Evolutionary conservation across 2,888 invertebrate species (phyloP).

Genomic region (Drosophila imparisetae): DNA sequence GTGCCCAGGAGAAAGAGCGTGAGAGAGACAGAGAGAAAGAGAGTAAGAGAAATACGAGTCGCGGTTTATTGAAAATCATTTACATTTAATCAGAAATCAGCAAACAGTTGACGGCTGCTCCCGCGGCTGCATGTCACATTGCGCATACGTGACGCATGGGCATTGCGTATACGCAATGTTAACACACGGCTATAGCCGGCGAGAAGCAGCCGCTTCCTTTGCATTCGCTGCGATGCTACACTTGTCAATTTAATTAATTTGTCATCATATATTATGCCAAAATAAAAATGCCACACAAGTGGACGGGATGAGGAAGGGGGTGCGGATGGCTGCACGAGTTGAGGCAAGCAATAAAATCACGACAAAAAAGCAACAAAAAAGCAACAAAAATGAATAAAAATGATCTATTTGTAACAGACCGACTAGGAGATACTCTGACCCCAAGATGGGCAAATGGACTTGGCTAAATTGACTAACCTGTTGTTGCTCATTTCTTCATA

Average conservation of each 20-base stretch:
- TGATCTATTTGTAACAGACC: not conserved
- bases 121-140: conserved; percentile 21
- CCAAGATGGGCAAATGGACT: not conserved
- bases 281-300: conserved; percentile 32
- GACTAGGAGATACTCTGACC: not conserved
- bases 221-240: conserved; percentile 20
- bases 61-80: conserved; percentile 27
- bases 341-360: conserved; percentile 1
- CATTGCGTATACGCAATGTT: conserved; percentile 45
- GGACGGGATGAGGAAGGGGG: too few species aligned
- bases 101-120: not conserved
- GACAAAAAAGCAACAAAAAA: not conserved
- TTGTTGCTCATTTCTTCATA: not conserved
- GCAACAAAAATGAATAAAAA: not conserved
- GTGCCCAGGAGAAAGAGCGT: too few species aligned
- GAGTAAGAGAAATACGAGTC: too few species aligned
- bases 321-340: not conserved
- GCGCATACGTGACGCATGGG: conserved; percentile 31
- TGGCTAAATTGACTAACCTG: not conserved
- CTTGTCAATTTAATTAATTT: conserved; percentile 74
- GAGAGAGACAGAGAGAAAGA: not conserved
- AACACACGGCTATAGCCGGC: conserved; percentile 14
- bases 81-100: conserved; percentile 39
- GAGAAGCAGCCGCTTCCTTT: conserved; percentile 22
- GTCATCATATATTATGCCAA: conserved; percentile 77